phyloP scores from a whole-genome alignment of 1,140 invertebrate genomes.

The Diuraphis noxia region DNA sequence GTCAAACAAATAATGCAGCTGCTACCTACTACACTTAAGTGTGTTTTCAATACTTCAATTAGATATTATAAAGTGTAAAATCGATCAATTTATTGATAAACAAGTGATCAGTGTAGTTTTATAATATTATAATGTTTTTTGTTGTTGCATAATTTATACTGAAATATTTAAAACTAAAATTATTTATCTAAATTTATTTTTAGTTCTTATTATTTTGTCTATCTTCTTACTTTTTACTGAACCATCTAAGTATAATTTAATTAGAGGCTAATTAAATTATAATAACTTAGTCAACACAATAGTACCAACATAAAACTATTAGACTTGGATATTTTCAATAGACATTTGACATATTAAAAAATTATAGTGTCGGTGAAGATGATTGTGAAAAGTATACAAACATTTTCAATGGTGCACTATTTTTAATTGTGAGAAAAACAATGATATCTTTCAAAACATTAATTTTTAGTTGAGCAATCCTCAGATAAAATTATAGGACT shows the following conservation, averaged over 20 bases:
- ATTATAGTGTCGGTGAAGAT: neutral
- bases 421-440: neutral
- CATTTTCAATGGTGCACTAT: neutral
- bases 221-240: neutral
- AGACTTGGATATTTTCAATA: neutral
- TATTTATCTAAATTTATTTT: neutral
- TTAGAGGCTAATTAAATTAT: neutral
- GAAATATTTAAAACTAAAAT: neutral
- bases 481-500: neutral
- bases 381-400: neutral
- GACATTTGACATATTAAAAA: neutral
- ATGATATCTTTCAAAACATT: neutral
- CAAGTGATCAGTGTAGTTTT: neutral
- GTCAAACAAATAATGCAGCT: neutral
- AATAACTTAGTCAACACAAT: neutral
- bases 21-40: too few relatives aligned
- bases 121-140: neutral
- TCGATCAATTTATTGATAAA: neutral
- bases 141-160: neutral
- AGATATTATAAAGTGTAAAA: neutral
- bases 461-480: constrained; percentile 3
- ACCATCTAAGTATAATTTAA: neutral
- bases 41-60: neutral
- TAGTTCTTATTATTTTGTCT: neutral
- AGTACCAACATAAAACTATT: neutral